Conservation (phyloP, 2,113 vertebrate species). For the Barnardius zonarius region DNA sequence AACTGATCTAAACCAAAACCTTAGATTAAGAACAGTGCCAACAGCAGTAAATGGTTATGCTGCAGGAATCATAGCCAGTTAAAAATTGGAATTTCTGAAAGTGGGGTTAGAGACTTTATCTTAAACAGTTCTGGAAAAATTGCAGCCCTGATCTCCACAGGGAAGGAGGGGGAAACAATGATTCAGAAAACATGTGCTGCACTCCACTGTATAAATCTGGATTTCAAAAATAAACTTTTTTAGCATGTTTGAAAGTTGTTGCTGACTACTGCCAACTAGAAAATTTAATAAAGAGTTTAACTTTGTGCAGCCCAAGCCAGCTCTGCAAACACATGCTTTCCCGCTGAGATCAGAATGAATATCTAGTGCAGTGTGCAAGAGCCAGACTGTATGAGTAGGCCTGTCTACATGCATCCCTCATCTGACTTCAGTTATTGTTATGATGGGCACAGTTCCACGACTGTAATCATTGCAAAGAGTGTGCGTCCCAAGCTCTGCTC, state of each 20-base stretch:
- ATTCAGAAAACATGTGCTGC: slow-evolving; percentile 58
- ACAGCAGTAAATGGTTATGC: slow-evolving; percentile 16
- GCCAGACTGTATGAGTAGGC: slow-evolving; percentile 32
- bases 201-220: slow-evolving; percentile 53
- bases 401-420: slow-evolving; percentile 27
- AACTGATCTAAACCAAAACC: not conserved
- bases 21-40: not conserved
- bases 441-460: slow-evolving; percentile 24
- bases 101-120: not conserved
- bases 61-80: slow-evolving; percentile 15
- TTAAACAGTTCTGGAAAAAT: slow-evolving; percentile 48
- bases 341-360: slow-evolving; percentile 51
- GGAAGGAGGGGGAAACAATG: slow-evolving; percentile 28
- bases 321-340: slow-evolving; percentile 63
- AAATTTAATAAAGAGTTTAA: slow-evolving; percentile 66
- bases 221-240: slow-evolving; percentile 59
- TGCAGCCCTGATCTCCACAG: slow-evolving; percentile 13
- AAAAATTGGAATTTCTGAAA: slow-evolving; percentile 40
- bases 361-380: not conserved
- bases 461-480: not conserved
- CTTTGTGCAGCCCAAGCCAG: slow-evolving; percentile 15
- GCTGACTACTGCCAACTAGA: slow-evolving; percentile 44
- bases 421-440: slow-evolving; percentile 40
- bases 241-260: slow-evolving; percentile 42
- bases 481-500: slow-evolving; percentile 17